Percentiles rank a stretch among this genome's conserved stretches.
These are phyloP conservation scores for Caenorhabditis virilis DNA, from an alignment of 2,888 invertebrate genomes.

Conservation along the genomic window DNA sequence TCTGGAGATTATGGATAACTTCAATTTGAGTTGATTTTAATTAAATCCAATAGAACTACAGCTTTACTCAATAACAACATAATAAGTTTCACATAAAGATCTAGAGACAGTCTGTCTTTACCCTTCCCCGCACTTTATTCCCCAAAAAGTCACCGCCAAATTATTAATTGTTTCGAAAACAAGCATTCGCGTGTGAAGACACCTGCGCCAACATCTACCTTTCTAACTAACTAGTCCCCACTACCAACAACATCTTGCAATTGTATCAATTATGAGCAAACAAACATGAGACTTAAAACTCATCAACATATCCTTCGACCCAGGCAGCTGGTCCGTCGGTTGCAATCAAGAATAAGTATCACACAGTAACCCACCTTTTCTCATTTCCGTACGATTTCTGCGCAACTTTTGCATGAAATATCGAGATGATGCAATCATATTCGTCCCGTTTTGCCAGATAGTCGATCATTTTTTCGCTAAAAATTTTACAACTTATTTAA, in stretches of 20 bases:
- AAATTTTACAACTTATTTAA: conserved; percentile 3
- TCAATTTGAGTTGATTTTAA: no score
- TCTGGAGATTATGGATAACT: no score
- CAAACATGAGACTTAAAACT: conserved; percentile 25
- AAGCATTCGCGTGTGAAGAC: no score
- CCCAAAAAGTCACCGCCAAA: no score
- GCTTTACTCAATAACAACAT: no score
- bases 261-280: conserved; percentile 41
- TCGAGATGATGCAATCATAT: conserved; percentile 84
- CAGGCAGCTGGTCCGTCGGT: conserved; percentile 1
- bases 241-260: conserved; percentile 7
- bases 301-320: conserved; percentile 9
- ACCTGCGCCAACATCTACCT: neutral
- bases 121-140: no score
- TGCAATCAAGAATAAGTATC: neutral
- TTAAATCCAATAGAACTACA: no score
- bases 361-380: conserved; percentile 76
- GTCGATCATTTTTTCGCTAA: conserved; percentile 88
- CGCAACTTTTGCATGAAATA: conserved; percentile 97
- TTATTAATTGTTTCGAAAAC: no score
- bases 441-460: conserved; percentile 75
- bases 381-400: conserved; percentile 99
- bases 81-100: no score
- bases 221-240: neutral
- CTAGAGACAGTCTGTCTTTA: no score